Conservation (phyloP, 2,113 vertebrate genomes). For the Rhinogobius similis region DNA sequence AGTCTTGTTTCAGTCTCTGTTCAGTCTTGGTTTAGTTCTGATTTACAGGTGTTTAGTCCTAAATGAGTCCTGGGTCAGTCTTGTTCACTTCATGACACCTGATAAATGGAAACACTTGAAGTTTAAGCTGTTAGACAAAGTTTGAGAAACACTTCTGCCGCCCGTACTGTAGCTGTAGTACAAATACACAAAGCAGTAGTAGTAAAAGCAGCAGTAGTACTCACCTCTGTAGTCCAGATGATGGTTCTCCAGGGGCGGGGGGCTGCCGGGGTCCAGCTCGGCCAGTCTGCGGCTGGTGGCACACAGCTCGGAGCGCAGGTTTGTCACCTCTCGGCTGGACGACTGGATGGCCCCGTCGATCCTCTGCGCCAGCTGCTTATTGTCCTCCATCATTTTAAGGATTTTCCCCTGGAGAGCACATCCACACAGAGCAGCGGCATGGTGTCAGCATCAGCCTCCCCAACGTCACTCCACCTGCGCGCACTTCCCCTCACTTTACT, state of each 20-base stretch:
- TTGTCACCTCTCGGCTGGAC: slow-evolving; percentile 90
- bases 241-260: slow-evolving; percentile 80
- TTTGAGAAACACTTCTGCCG: background rate
- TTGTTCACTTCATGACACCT: background rate
- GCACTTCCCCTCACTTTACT: slow-evolving; percentile 53
- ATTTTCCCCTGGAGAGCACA: slow-evolving; percentile 88
- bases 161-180: background rate
- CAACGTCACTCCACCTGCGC: slow-evolving; percentile 52
- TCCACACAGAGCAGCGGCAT: slow-evolving; percentile 89
- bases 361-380: slow-evolving; percentile 88
- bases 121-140: background rate
- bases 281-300: slow-evolving; percentile 88
- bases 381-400: slow-evolving; percentile 94
- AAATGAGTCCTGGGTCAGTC: background rate
- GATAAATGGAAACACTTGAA: background rate
- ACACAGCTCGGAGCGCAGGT: slow-evolving; percentile 88
- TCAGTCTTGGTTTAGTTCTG: background rate
- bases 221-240: slow-evolving; percentile 84
- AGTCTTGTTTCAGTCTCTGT: background rate
- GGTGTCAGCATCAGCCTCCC: slow-evolving; percentile 67
- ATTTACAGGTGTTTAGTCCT: background rate
- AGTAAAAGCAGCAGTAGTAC: slow-evolving; percentile 32
- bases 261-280: slow-evolving; percentile 82
- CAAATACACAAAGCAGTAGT: too few species aligned
- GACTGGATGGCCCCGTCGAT: slow-evolving; percentile 92